Evolutionary conservation across 2,888 invertebrate species (phyloP), one percentile per base, ranked within the genome.

Genomic region (Ashinkailepas kermadecensis): DNA sequence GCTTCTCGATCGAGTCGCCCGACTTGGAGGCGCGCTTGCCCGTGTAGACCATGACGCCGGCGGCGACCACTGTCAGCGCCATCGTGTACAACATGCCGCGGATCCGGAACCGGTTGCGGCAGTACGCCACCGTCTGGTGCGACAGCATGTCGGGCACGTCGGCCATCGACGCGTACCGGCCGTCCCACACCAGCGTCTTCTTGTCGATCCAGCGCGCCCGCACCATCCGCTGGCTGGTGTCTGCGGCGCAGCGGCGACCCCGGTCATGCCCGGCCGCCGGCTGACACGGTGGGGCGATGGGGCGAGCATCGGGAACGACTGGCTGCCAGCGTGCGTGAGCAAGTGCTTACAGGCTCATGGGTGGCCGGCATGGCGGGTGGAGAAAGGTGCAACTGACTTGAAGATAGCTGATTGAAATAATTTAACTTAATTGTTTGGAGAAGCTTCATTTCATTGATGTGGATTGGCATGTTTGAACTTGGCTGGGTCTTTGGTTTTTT

Each of bases 101-200:
- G 74, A 74, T 74, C 54, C 74, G 74, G 54, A 74, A 74, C 54
- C 74, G 74, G 74, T 74, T 74, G 54, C 74, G 74, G 23, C 54
- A 25, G 54, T 39, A 18, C 54, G 54, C 74, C 15, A 74, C 15
- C 74, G 74, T 54, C 74, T 74, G 74, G 54, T 54, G 54, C 18
- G 74, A 54, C 74, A 74, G 54, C 74, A 54, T 74, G 0, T 54
- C 74, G 8, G 74, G 74, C 18, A 74, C 74, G 18, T 74, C 74
- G 7, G 54, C 74, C 18, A 74, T 54, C 4, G 54, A 18, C 74
- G 54, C 54, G 74, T 74, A 74, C 18, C 74, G 74, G 54, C 54
- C 54, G 54, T 74, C 74, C 74, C 74, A 74, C 13, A 74, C 74
- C 54, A 74, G 74, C 9, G 54, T 18, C 74, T 54, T 39, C 54